A percentile compares a stretch with the other conserved stretches of the same genome.
These are phyloP conservation scores for Drosophila anceps DNA, from an alignment of 2,888 invertebrate genomes.

Conservation along the genomic window DNA sequence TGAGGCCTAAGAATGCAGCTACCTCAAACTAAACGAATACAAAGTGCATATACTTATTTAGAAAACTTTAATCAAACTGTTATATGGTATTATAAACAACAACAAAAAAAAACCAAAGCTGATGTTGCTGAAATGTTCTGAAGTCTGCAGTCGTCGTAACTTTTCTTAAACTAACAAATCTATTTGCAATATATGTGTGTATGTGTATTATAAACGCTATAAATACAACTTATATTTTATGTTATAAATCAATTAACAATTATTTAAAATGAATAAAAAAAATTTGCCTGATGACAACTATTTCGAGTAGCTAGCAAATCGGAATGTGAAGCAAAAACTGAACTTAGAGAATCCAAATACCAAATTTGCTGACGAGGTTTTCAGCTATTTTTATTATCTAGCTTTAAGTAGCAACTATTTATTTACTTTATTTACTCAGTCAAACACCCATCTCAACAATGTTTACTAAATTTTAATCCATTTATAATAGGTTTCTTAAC, in stretches of 20 bases:
- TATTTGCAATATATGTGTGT: slow-evolving; percentile 71
- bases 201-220: slow-evolving; percentile 72
- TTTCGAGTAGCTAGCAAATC: background rate
- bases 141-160: slow-evolving; percentile 77
- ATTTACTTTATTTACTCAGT: background rate
- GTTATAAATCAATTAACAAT: slow-evolving; percentile 14
- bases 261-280: slow-evolving; percentile 16
- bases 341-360: no score
- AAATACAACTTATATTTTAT: slow-evolving; percentile 31
- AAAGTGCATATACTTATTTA: slow-evolving; percentile 64
- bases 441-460: background rate
- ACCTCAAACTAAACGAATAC: slow-evolving; percentile 63
- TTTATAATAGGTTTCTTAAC: background rate
- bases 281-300: slow-evolving; percentile 3
- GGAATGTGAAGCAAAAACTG: no score
- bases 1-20: slow-evolving; percentile 62
- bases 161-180: slow-evolving; percentile 47
- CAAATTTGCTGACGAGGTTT: no score
- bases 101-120: slow-evolving; percentile 50
- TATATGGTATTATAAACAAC: slow-evolving; percentile 28
- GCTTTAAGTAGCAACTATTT: background rate
- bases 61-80: slow-evolving; percentile 47
- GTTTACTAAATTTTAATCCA: background rate
- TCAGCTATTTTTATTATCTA: background rate
- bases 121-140: slow-evolving; percentile 80